Percentiles rank a stretch among this genome's conserved stretches.
Conservation (phyloP, 2,797 vertebrate genomes). For the Coendou prehensilis region DNA sequence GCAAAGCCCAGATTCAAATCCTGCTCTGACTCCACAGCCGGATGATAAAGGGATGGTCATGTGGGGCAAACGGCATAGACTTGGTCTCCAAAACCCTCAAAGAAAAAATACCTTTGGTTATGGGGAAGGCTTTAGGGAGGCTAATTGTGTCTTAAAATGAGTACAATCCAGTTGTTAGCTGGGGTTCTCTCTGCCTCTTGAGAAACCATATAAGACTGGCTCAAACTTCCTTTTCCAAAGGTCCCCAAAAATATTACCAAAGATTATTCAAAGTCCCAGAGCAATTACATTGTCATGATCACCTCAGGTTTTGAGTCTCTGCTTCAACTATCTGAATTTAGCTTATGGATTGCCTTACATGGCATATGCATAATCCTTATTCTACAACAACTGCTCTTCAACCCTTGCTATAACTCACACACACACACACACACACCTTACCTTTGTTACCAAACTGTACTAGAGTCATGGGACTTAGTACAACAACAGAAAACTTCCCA, state of each 20-base stretch:
- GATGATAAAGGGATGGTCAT: constrained; percentile 26
- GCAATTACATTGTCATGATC: constrained; percentile 4
- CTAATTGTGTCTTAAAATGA: constrained; percentile 31
- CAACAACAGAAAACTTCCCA: not conserved
- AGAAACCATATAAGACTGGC: constrained; percentile 25
- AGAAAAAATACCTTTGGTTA: constrained; percentile 22
- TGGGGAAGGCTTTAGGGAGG: not conserved
- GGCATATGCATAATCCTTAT: not conserved
- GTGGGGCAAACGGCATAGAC: not conserved
- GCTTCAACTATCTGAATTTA: constrained; percentile 41
- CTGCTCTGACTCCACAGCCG: constrained; percentile 47
- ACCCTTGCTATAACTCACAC: not conserved
- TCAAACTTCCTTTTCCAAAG: constrained; percentile 6
- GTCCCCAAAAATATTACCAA: constrained; percentile 14
- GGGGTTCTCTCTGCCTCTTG: constrained; percentile 16
- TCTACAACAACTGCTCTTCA: not conserved
- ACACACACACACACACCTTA: not conserved
- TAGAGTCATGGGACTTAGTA: not conserved
- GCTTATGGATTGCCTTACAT: constrained; percentile 6
- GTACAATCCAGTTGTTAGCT: constrained; percentile 10
- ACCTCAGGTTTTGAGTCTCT: not conserved
- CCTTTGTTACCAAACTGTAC: constrained; percentile 34
- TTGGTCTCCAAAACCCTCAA: not conserved
- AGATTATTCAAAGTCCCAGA: constrained; percentile 52
- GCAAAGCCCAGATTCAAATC: constrained; percentile 54